Percentiles rank a stretch among this genome's conserved stretches.
phyloP scores from a whole-genome alignment of 2,113 vertebrate species.

The Cariama cristata region DNA sequence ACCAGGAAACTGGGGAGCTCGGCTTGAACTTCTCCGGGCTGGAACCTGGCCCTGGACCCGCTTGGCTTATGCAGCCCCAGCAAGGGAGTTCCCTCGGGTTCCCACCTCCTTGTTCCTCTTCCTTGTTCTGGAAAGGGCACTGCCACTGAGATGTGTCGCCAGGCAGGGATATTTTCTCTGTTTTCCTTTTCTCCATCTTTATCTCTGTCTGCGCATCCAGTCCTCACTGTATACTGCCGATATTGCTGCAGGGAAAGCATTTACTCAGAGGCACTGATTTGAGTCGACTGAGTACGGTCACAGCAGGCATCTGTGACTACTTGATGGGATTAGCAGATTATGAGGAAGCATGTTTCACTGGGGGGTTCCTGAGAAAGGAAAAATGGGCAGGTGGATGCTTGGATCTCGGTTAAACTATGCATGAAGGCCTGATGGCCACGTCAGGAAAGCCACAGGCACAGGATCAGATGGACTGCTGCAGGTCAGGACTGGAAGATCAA shows the following conservation, averaged over 20 bases:
- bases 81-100: background rate
- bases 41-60: background rate
- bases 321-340: constrained; percentile 62
- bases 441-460: background rate
- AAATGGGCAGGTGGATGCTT: constrained; percentile 1
- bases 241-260: constrained; percentile 14
- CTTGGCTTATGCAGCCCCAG: background rate
- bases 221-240: background rate
- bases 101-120: background rate
- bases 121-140: background rate
- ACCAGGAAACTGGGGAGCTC: background rate
- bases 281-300: background rate
- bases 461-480: background rate
- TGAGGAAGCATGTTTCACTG: constrained; percentile 9
- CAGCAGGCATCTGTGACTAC: constrained; percentile 50
- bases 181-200: background rate
- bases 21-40: background rate
- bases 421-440: background rate
- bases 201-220: background rate
- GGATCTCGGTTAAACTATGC: constrained; percentile 11
- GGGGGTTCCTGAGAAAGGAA: constrained; percentile 1
- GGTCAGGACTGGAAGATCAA: background rate
- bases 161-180: background rate
- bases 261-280: background rate
- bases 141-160: background rate